These are phyloP conservation scores for Leptocoma aspasia DNA, from an alignment of 2,113 vertebrate genomes.

Conservation along the genomic window DNA sequence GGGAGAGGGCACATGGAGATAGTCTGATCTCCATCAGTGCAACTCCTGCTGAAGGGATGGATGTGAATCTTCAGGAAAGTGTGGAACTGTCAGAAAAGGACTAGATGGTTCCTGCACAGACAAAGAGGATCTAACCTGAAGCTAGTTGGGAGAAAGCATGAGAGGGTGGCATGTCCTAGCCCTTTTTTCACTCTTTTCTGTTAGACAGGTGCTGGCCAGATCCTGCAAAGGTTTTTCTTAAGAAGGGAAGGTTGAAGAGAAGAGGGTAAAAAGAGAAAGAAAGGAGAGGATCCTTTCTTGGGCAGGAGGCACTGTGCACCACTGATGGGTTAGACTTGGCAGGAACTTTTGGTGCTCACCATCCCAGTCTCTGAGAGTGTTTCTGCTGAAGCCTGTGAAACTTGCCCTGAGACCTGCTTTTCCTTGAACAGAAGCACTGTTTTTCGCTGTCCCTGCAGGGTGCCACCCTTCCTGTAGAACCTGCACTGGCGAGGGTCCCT, in stretches of 20 bases:
- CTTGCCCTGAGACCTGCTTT: neutral
- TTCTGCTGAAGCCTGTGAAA: neutral
- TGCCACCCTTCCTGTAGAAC: conserved; percentile 86
- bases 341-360: rapidly evolving
- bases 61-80: neutral
- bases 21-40: neutral
- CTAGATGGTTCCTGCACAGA: neutral
- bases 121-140: neutral
- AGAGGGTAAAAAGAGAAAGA: neutral
- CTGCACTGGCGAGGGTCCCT: conserved; percentile 76
- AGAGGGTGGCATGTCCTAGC: neutral
- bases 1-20: neutral
- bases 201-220: neutral
- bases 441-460: conserved; percentile 65
- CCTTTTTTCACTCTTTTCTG: neutral
- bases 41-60: neutral
- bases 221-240: neutral
- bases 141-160: neutral
- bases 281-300: neutral
- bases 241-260: neutral
- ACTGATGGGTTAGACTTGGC: neutral
- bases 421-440: neutral
- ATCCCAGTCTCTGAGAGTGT: no score
- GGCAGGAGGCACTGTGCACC: neutral
- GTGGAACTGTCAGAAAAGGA: neutral